Evolutionary conservation across 2,113 vertebrate genomes (phyloP).

Genomic region (Dendrocopos noguchii): DNA sequence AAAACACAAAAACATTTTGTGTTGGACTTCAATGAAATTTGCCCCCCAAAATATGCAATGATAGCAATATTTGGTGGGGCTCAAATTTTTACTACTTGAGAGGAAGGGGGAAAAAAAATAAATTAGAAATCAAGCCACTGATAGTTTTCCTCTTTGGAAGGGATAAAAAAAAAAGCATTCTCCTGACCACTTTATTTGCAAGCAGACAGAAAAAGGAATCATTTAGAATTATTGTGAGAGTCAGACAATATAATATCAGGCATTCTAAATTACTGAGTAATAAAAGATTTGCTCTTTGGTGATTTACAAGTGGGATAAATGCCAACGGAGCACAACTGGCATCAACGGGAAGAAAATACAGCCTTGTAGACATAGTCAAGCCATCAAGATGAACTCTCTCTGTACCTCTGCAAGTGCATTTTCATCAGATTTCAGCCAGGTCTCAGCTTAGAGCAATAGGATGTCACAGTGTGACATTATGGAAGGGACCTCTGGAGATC

Average conservation of each 20-base stretch:
- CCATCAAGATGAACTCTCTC: background rate
- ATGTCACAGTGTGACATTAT: background rate
- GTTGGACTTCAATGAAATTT: background rate
- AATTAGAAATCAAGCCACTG: background rate
- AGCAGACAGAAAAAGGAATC: background rate
- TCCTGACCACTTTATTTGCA: background rate
- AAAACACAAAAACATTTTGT: background rate
- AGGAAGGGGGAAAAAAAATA: background rate
- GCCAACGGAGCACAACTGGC: background rate
- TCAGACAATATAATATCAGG: background rate
- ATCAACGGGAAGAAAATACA: background rate
- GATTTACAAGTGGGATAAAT: slow-evolving; percentile 2
- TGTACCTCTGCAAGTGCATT: background rate
- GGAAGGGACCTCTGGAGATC: too few relatives aligned
- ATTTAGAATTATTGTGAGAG: background rate
- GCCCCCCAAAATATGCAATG: background rate
- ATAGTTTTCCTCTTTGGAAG: background rate
- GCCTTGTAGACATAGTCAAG: background rate
- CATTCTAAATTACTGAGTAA: background rate
- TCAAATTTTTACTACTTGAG: background rate
- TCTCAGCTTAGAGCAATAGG: background rate
- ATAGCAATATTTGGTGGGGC: background rate
- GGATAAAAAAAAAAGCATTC: background rate
- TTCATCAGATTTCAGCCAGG: background rate
- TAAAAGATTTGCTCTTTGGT: background rate